Percentiles rank a stretch among this genome's conserved stretches.
phyloP scores from a whole-genome alignment of 2,113 vertebrate genomes.

The Periophthalmodon schlosseri region DNA sequence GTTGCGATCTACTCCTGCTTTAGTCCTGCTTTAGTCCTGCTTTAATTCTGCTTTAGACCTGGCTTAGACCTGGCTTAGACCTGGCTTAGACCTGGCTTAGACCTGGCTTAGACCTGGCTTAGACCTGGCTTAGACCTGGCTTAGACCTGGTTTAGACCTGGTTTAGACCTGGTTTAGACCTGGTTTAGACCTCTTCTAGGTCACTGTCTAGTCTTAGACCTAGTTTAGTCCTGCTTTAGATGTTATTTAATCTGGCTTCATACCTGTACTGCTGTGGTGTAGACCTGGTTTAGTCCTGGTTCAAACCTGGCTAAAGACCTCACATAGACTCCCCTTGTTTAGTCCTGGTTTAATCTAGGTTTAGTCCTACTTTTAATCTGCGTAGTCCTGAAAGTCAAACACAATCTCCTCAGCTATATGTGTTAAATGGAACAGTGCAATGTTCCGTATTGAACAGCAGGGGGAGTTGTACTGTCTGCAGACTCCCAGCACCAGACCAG shows the following conservation, averaged over 20 bases:
- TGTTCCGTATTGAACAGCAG: slow-evolving; percentile 53
- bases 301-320: too few species aligned
- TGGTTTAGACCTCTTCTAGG: background rate
- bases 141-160: background rate
- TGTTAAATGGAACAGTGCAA: background rate
- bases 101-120: background rate
- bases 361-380: background rate
- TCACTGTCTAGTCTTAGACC: background rate
- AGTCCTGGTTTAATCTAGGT: background rate
- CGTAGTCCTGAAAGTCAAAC: background rate
- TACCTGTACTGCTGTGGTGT: background rate
- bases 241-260: background rate
- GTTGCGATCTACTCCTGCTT: background rate
- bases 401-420: too few species aligned
- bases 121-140: background rate
- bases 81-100: background rate
- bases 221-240: background rate
- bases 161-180: background rate
- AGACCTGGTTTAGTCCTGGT: background rate
- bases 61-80: background rate
- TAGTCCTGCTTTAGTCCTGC: background rate
- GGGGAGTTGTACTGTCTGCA: slow-evolving; percentile 59
- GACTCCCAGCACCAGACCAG: slow-evolving; percentile 17
- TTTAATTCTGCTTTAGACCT: background rate
- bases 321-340: background rate